Percentiles rank a stretch among this genome's conserved stretches.
Conservation (phyloP, 2,888 invertebrate species). For the Callinectes sapidus region DNA sequence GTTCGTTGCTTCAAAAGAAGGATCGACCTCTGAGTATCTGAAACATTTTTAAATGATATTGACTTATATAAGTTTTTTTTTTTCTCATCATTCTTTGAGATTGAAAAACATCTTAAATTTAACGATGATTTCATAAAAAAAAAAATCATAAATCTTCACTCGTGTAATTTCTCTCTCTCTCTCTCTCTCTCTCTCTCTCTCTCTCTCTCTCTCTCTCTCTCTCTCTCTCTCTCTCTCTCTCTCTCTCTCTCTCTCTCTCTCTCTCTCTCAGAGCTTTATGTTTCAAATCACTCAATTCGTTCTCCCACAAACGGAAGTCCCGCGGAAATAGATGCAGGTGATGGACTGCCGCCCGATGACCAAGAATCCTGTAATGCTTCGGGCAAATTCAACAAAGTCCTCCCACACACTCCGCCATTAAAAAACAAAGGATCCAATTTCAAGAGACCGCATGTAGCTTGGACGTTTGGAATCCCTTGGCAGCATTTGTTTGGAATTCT, state of each 20-base stretch:
- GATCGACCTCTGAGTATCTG: no score
- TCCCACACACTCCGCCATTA: neutral
- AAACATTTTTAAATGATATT: no score
- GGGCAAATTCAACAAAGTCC: conserved; percentile 45
- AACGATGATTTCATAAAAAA: no score
- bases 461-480: conserved; percentile 52
- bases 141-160: no score
- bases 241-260: conserved; percentile 3
- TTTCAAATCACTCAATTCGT: neutral
- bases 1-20: no score
- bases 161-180: conserved; percentile 12
- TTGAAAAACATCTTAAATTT: no score
- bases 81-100: no score
- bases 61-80: no score
- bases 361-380: conserved; percentile 28
- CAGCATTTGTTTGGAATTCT: conserved; percentile 48
- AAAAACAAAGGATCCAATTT: conserved; percentile 46
- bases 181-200: conserved; percentile 36
- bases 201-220: no score
- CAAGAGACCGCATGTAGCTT: conserved; percentile 41
- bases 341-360: conserved; percentile 6
- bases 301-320: neutral
- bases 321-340: conserved; percentile 6
- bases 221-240: neutral
- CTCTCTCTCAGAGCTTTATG: neutral